Evolutionary conservation across 2,113 vertebrate species (phyloP).

Genomic region (Erinaceus europaeus): DNA sequence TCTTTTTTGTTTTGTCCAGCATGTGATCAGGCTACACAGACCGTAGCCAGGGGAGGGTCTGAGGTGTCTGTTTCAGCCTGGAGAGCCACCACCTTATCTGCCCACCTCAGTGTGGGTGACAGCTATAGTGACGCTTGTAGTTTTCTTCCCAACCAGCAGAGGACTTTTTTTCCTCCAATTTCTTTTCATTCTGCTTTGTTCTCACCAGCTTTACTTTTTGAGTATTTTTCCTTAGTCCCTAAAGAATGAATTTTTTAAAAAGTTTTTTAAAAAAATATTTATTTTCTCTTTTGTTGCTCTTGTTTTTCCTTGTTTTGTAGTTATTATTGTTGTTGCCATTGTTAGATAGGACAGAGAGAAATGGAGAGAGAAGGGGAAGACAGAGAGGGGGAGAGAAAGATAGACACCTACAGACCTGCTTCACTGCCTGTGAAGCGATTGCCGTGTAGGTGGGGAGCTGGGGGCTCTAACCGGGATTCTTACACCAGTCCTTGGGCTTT

Average conservation of each 20-base stretch:
- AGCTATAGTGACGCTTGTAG: not conserved
- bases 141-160: slow-evolving; percentile 66
- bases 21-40: not conserved
- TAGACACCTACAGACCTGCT: too few species aligned
- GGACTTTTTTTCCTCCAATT: slow-evolving; percentile 62
- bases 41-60: not conserved
- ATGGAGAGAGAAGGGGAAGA: too few species aligned
- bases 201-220: slow-evolving; percentile 24
- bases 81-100: not conserved
- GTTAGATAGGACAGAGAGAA: too few species aligned
- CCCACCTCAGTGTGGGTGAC: not conserved
- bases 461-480: too few species aligned
- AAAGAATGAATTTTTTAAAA: slow-evolving; percentile 7
- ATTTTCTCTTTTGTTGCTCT: too few species aligned
- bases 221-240: slow-evolving; percentile 7
- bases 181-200: slow-evolving; percentile 62
- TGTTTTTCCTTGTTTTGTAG: too few species aligned
- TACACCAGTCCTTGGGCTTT: too few species aligned
- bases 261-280: too few species aligned
- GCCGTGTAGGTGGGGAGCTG: too few species aligned
- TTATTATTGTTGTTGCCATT: too few species aligned
- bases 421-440: too few species aligned
- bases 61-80: not conserved
- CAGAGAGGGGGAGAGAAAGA: too few species aligned
- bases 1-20: not conserved